A percentile compares a stretch with the other conserved stretches of the same genome.
phyloP scores from a whole-genome alignment of 2,888 invertebrate genomes.

The Athalia cordata region DNA sequence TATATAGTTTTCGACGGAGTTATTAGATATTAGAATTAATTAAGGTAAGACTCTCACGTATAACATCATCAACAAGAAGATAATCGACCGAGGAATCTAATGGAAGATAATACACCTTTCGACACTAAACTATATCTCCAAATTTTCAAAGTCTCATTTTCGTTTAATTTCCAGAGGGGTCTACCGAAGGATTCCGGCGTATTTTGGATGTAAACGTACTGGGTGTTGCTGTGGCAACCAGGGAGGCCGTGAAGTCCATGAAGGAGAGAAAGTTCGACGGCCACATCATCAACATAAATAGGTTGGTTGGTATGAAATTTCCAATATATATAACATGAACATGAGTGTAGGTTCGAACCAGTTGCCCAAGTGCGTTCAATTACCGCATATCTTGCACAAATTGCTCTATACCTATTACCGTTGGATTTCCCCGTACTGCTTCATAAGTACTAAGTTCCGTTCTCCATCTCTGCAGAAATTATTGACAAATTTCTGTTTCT shows the following conservation, averaged over 20 bases:
- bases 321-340: too few species aligned
- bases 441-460: too few species aligned
- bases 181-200: slow-evolving; percentile 67
- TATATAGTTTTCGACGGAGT: too few species aligned
- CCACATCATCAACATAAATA: slow-evolving; percentile 76
- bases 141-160: neutral
- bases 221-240: slow-evolving; percentile 76
- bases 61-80: neutral
- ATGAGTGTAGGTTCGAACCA: too few species aligned
- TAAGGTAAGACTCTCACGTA: neutral
- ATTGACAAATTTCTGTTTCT: slow-evolving; percentile 17
- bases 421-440: too few species aligned
- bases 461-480: too few species aligned
- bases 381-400: too few species aligned
- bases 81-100: too few species aligned
- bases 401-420: too few species aligned
- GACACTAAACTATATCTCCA: neutral
- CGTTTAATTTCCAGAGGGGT: slow-evolving; percentile 50
- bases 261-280: slow-evolving; percentile 74
- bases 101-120: neutral
- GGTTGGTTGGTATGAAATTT: neutral
- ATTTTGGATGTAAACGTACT: slow-evolving; percentile 77
- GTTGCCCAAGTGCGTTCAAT: too few species aligned
- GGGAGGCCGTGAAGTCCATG: slow-evolving; percentile 77
- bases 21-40: too few species aligned